phyloP scores from a whole-genome alignment of 2,113 vertebrate genomes.

The Grantiella picta region DNA sequence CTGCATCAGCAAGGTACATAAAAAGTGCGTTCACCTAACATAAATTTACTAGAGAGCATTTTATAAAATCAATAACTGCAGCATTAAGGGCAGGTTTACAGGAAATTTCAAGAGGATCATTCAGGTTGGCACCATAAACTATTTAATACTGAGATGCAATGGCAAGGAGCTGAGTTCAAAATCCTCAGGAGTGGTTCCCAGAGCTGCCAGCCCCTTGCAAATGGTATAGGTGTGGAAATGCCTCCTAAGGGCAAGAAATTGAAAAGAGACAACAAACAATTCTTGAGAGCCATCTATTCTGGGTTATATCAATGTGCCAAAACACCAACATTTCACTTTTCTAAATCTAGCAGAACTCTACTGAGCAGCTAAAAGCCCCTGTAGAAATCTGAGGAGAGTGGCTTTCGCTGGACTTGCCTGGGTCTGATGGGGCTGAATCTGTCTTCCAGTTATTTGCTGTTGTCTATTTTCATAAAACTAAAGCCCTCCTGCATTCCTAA shows the following conservation, averaged over 20 bases:
- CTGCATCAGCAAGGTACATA: conserved; percentile 20
- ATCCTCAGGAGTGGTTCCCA: not conserved
- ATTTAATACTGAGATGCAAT: not conserved
- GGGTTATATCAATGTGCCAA: not conserved
- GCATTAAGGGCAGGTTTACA: conserved; percentile 18
- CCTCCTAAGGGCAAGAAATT: not conserved
- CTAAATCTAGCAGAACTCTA: not conserved
- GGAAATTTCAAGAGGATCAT: conserved; percentile 32
- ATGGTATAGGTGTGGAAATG: not conserved
- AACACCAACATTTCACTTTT: not conserved
- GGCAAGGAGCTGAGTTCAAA: not conserved
- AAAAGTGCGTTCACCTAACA: not conserved
- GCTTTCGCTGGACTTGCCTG: not conserved
- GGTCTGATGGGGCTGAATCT: not conserved
- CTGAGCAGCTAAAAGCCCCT: not conserved
- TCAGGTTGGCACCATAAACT: conserved; percentile 1
- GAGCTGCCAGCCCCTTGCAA: not conserved
- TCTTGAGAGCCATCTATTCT: not conserved
- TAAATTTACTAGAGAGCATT: not conserved
- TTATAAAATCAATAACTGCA: not conserved
- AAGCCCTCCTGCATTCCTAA: not conserved
- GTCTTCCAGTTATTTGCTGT: not conserved
- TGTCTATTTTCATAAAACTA: not conserved
- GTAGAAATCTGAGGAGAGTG: not conserved
- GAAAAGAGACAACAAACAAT: not conserved